Conservation (phyloP, 2,797 vertebrate genomes). For the Phrynocephalus guinanensis region DNA sequence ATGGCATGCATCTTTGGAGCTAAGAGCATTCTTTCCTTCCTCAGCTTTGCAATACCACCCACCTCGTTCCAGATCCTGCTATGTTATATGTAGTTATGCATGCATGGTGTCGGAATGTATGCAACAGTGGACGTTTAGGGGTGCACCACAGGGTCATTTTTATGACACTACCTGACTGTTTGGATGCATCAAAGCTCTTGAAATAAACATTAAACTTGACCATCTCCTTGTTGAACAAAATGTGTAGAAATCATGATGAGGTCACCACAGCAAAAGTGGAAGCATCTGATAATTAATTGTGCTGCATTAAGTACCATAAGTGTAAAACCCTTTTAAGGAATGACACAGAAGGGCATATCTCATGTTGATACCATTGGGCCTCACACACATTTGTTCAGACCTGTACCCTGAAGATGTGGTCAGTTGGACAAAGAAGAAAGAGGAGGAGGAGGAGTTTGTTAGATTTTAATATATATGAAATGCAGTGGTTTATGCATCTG, state of each 20-base stretch:
- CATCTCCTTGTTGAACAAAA: not conserved
- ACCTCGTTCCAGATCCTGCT: not conserved
- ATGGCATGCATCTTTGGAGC: constrained; percentile 71
- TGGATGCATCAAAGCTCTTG: constrained; percentile 5
- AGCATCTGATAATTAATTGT: not conserved
- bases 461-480: not conserved
- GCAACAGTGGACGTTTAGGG: not conserved
- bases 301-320: not conserved
- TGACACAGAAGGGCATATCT: not conserved
- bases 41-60: constrained; percentile 71
- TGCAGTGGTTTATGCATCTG: not conserved
- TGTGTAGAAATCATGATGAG: not conserved
- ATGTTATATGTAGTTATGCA: not conserved
- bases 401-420: no score
- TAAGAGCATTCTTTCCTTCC: constrained; percentile 72
- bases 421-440: no score
- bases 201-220: not conserved
- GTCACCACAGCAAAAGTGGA: not conserved
- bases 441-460: not conserved
- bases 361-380: not conserved
- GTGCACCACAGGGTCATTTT: not conserved
- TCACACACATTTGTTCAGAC: not conserved
- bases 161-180: not conserved
- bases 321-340: not conserved
- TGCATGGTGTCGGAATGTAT: not conserved